These are phyloP conservation scores for Mus caroli DNA, from an alignment of 2,797 vertebrate genomes.

Conservation along the genomic window DNA sequence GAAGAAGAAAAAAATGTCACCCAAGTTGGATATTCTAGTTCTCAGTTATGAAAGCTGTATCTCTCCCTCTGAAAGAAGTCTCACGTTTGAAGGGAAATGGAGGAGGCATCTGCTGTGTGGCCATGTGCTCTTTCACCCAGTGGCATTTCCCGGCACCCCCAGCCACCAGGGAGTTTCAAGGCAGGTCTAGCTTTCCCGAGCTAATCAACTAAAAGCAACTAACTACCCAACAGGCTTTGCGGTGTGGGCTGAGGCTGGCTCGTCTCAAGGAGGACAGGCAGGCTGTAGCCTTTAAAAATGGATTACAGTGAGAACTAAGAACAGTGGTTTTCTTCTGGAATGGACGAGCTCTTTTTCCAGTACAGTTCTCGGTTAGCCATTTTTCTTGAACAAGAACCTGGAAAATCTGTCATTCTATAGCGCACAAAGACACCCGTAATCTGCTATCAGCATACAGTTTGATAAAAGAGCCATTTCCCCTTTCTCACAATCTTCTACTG, in stretches of 20 bases:
- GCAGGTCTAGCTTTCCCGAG: conserved; percentile 40
- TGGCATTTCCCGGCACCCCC: conserved; percentile 5
- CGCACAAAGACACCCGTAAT: conserved; percentile 7
- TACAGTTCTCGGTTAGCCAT: conserved; percentile 2
- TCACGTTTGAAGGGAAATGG: conserved; percentile 3
- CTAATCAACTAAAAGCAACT: conserved; percentile 24
- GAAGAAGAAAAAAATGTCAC: conserved; percentile 43
- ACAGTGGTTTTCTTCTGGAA: conserved; percentile 6
- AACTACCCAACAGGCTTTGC: conserved; percentile 41
- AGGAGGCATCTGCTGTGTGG: not conserved
- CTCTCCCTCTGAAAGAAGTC: conserved; percentile 33
- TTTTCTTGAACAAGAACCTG: conserved; percentile 52
- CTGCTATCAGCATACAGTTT: conserved; percentile 20
- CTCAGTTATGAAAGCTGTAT: conserved; percentile 6
- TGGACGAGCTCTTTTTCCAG: conserved; percentile 19
- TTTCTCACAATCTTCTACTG: conserved; percentile 60
- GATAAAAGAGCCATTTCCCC: conserved; percentile 61
- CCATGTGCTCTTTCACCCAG: not conserved
- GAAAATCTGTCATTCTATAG: not conserved
- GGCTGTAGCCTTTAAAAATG: conserved; percentile 39
- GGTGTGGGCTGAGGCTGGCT: not conserved
- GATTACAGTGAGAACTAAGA: conserved; percentile 63
- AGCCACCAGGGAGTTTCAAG: conserved; percentile 41
- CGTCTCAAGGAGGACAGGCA: conserved; percentile 35
- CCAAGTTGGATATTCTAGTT: conserved; percentile 39